Evolutionary conservation across 2,797 vertebrate species (phyloP), one percentile per base, ranked within the genome.

Genomic region (Sebastes taczanowskii): DNA sequence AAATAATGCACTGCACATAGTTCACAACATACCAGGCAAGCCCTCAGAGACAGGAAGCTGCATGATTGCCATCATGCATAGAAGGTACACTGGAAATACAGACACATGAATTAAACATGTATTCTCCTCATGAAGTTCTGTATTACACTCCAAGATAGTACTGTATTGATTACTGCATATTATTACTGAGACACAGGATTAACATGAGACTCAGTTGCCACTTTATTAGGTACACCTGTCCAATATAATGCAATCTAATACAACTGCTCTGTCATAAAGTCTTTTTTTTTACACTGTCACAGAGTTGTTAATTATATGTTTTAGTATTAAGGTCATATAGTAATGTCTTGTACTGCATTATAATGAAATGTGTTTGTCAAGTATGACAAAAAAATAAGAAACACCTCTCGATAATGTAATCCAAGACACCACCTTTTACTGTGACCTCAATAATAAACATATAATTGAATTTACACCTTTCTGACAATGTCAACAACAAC

Each of bases 71-170:
- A 70, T 20, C 68, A 1, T 11, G 10, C 4, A 35, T 0, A 55
- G 4, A n/a, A 58, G 11, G n/a, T 2, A 29, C 7, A 25, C 85
- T 86, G 61, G 5, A 89, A 70, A 75, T n/a, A 78, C 7, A 52
- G 22, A 61, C 7, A 30, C 42, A 14, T 2, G 10, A 35, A 68
- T 18, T 7, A 38, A 1, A 35, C 22, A 64, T 10, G 1, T 9
- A 5, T 11, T 61, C 11, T 27, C 29, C 4, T 22, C 7, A 68
- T n/a, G 25, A 23, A 23, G 20, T 10, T 13, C 6, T 1, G 32
- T 29, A 32, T 38, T 34, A 55, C 23, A 65, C 4, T 23, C 7
- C 20, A 46, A 27, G 1, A 22, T 58, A 14, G 29, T 3, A 52
- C 10, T 14, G 20, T 32, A 62, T 2, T 55, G 20, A 52, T 29